A percentile compares a stretch with the other conserved stretches of the same genome.
Evolutionary conservation across 2,797 vertebrate genomes (phyloP).

Genomic region (Brachymystax lenok): DNA sequence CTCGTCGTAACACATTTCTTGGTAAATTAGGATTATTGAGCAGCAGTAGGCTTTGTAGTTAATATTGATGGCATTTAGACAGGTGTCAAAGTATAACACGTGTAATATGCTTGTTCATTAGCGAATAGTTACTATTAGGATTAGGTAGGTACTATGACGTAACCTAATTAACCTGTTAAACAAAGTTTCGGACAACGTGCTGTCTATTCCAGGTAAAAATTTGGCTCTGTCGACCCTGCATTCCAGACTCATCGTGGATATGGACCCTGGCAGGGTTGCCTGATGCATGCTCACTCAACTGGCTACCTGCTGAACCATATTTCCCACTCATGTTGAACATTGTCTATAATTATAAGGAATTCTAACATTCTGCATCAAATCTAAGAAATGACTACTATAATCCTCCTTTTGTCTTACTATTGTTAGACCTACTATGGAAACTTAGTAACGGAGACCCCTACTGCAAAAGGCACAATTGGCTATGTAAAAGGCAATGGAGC

Average conservation of each 20-base stretch:
- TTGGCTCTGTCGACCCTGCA: no score
- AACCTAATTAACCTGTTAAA: neutral
- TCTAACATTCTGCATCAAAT: constrained; percentile 26
- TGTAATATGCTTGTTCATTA: neutral
- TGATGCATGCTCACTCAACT: neutral
- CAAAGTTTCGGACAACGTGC: no score
- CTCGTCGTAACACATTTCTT: constrained; percentile 11
- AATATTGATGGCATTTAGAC: neutral
- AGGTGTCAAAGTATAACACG: neutral
- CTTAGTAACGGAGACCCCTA: constrained; percentile 23
- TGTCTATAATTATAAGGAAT: constrained; percentile 23
- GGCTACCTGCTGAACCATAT: neutral
- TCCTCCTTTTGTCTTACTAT: neutral
- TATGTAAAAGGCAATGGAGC: constrained; percentile 34
- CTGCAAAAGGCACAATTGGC: constrained; percentile 37
- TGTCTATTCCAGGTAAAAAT: no score
- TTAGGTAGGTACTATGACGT: neutral
- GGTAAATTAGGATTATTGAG: neutral
- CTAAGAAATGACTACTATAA: neutral
- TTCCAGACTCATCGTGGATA: no score
- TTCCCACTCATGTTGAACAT: neutral
- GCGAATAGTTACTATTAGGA: constrained; percentile 14
- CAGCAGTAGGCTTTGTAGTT: neutral
- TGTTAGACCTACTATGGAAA: neutral
- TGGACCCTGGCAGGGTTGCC: no score